phyloP scores from a whole-genome alignment of 2,113 vertebrate species.

The Rhabdomys dilectus region DNA sequence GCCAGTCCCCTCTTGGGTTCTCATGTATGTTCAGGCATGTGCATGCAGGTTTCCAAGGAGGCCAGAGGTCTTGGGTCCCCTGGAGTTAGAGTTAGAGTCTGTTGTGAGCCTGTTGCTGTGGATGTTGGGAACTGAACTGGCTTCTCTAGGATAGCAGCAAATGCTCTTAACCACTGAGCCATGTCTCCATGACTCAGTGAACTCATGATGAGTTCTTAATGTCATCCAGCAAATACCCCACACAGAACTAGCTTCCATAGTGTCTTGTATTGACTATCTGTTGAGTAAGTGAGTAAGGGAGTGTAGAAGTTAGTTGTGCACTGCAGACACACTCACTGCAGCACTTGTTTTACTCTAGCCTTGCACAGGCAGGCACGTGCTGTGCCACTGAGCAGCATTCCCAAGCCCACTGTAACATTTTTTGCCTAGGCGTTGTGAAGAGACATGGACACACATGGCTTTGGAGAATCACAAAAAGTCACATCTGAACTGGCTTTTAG shows the following conservation, averaged over 20 bases:
- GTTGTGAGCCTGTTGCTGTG: neutral
- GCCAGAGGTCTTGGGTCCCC: neutral
- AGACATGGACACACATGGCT: neutral
- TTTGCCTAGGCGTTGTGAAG: neutral
- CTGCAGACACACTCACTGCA: neutral
- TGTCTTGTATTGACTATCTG: neutral
- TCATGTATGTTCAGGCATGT: neutral
- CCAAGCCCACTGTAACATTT: neutral
- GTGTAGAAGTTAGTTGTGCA: neutral
- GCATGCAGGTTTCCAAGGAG: neutral
- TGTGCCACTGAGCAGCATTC: neutral
- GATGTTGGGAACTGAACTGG: neutral
- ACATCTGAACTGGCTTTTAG: slow-evolving; percentile 13
- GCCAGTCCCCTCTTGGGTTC: neutral
- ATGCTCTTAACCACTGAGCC: neutral
- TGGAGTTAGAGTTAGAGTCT: neutral
- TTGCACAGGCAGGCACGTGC: neutral
- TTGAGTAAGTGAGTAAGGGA: slow-evolving; percentile 31
- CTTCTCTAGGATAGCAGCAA: neutral
- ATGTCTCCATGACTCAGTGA: too few relatives aligned
- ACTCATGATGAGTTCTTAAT: too few relatives aligned
- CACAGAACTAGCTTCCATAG: neutral
- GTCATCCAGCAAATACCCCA: neutral
- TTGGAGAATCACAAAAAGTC: neutral
- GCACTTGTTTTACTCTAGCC: neutral